These are phyloP conservation scores for Gallinago solitaria DNA, from an alignment of 2,797 vertebrate species.

Conservation along the genomic window DNA sequence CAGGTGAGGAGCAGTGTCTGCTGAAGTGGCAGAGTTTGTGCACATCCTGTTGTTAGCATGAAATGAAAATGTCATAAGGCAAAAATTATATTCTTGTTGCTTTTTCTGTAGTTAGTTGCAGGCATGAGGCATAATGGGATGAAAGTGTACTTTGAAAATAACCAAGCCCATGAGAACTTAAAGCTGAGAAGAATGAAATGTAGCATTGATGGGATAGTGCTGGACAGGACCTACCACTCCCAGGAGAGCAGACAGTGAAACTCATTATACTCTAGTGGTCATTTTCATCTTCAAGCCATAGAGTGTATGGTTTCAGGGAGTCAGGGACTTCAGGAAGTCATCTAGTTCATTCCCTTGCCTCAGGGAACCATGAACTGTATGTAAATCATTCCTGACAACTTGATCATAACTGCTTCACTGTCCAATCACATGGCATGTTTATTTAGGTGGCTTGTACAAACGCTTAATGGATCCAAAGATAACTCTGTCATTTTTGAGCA, in stretches of 20 bases:
- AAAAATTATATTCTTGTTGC: not conserved
- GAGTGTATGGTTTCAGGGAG: not conserved
- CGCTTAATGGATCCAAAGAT: slow-evolving; percentile 14
- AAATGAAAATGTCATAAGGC: not conserved
- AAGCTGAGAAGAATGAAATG: not conserved
- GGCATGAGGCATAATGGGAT: not conserved
- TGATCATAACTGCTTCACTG: not conserved
- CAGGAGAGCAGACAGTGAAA: not conserved
- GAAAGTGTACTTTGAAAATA: not conserved
- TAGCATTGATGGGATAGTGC: not conserved
- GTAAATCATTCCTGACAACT: not conserved
- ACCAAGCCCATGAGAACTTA: not conserved
- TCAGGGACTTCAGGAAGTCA: not conserved
- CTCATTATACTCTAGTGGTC: not conserved
- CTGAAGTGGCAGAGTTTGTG: not conserved
- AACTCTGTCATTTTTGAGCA: not conserved
- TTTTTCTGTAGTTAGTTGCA: not conserved
- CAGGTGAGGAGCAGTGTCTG: not conserved
- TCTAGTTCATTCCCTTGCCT: not conserved
- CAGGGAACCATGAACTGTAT: not conserved
- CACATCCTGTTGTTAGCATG: not conserved
- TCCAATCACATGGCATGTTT: not conserved
- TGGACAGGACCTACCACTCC: not conserved
- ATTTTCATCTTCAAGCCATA: slow-evolving; percentile 10
- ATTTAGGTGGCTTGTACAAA: slow-evolving; percentile 1